A percentile compares a stretch with the other conserved stretches of the same genome.
Evolutionary conservation across 2,113 vertebrate genomes (phyloP).

Genomic region (Seriola dumerili): DNA sequence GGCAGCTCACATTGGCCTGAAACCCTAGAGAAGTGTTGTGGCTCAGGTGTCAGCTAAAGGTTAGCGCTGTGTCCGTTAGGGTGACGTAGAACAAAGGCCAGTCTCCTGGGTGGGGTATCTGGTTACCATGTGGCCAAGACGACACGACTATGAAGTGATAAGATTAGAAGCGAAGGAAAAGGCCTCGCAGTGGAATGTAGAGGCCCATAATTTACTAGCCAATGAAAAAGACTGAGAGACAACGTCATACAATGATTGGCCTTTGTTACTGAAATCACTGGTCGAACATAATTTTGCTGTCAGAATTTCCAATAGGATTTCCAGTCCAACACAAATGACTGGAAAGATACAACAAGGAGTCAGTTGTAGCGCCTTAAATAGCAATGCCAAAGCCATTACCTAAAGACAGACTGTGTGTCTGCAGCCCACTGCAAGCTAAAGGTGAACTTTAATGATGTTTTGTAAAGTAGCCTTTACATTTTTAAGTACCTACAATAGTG

Average conservation of each 20-base stretch:
- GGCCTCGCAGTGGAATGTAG: conserved; percentile 39
- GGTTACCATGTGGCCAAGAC: conserved; percentile 65
- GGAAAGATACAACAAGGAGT: conserved; percentile 11
- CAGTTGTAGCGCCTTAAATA: conserved; percentile 43
- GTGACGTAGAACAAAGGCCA: conserved; percentile 77
- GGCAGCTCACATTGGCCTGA: conserved; percentile 75
- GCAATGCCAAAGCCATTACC: conserved; percentile 22
- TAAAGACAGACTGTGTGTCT: conserved; percentile 22
- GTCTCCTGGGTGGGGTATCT: conserved; percentile 62
- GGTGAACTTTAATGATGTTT: neutral
- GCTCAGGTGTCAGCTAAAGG: conserved; percentile 79
- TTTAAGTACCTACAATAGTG: neutral
- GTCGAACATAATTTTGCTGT: conserved; percentile 30
- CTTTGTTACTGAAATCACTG: conserved; percentile 40
- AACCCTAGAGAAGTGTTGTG: conserved; percentile 73
- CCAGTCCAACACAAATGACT: conserved; percentile 30
- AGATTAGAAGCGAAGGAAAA: conserved; percentile 57
- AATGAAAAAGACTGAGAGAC: conserved; percentile 11
- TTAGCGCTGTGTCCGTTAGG: conserved; percentile 68
- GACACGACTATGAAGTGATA: conserved; percentile 45
- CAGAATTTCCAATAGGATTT: conserved; percentile 60
- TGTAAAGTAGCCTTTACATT: neutral
- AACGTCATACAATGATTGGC: conserved; percentile 22
- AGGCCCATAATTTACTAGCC: neutral
- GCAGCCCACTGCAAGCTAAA: neutral